Evolutionary conservation across 2,888 invertebrate genomes (phyloP).

Genomic region (Sipha maydis): DNA sequence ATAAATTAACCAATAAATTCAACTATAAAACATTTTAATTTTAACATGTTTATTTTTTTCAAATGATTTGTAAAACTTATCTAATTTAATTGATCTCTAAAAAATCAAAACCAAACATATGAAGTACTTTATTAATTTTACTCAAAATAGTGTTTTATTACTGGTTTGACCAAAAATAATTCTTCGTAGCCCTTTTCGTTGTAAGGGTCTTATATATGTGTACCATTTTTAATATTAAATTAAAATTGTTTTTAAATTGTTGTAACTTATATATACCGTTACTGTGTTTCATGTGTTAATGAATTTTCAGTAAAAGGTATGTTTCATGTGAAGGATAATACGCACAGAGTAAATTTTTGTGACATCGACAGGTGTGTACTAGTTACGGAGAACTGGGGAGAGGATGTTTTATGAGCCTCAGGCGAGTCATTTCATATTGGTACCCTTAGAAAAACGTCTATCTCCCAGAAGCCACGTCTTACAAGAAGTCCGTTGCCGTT

Average conservation of each 20-base stretch:
- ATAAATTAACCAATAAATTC: too few species aligned
- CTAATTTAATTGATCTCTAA: too few species aligned
- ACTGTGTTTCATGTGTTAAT: conserved; percentile 44
- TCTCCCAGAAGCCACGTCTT: conserved; percentile 37
- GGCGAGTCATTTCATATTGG: conserved; percentile 45
- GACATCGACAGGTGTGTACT: conserved; percentile 59
- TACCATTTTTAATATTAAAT: conserved; percentile 12
- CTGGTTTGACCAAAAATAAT: background rate
- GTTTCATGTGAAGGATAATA: background rate
- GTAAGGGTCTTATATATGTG: background rate
- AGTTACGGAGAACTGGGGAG: background rate
- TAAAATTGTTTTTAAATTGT: conserved; percentile 41
- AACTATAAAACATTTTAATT: too few species aligned
- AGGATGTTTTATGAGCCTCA: conserved; percentile 56
- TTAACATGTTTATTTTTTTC: too few species aligned
- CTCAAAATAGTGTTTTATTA: background rate
- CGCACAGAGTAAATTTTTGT: conserved; percentile 24
- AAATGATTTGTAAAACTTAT: too few species aligned
- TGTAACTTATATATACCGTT: background rate
- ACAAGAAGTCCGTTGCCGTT: conserved; percentile 28
- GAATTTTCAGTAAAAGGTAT: conserved; percentile 48
- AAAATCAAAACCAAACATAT: conserved; percentile 2
- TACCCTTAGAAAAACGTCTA: conserved; percentile 49
- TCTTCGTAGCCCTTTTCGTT: background rate
- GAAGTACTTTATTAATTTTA: background rate